Evolutionary conservation across 2,113 vertebrate species (phyloP).

Genomic region (Agapornis roseicollis): DNA sequence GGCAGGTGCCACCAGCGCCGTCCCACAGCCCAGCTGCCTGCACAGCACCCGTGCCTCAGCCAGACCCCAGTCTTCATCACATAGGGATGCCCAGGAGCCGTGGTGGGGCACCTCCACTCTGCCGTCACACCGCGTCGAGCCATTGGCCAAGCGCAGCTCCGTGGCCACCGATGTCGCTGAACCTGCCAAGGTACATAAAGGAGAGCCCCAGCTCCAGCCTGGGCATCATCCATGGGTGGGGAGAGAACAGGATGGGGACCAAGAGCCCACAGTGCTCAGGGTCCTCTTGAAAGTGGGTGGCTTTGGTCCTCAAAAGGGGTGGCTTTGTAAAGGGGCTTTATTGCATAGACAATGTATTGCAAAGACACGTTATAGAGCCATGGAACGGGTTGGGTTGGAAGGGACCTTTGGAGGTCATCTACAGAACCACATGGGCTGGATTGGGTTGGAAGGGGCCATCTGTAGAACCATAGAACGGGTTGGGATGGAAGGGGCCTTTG

Average conservation of each 20-base stretch:
- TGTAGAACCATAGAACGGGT: too few relatives aligned
- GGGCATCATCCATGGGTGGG: fast-evolving
- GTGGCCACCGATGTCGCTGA: fast-evolving
- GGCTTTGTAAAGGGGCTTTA: not conserved
- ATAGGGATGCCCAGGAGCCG: not conserved
- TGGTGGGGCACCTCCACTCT: not conserved
- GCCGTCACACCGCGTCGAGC: not conserved
- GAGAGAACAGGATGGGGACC: not conserved
- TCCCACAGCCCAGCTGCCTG: constrained; percentile 64
- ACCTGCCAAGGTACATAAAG: not conserved
- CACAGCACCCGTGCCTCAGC: constrained; percentile 22
- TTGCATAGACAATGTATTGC: not conserved
- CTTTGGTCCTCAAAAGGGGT: too few relatives aligned
- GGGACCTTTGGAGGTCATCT: too few relatives aligned
- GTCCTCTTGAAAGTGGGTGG: not conserved
- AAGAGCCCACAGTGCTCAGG: fast-evolving
- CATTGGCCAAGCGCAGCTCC: not conserved
- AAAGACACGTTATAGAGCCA: not conserved
- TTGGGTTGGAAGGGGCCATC: too few relatives aligned
- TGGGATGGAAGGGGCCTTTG: too few relatives aligned
- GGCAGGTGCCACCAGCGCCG: fast-evolving
- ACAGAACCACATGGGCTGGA: too few relatives aligned
- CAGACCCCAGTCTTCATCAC: not conserved
- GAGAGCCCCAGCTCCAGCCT: not conserved
- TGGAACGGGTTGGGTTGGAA: too few relatives aligned